Percentiles rank a stretch among this genome's conserved stretches.
Evolutionary conservation across 2,888 invertebrate genomes (phyloP).

Genomic region (Nasonia oneida): DNA sequence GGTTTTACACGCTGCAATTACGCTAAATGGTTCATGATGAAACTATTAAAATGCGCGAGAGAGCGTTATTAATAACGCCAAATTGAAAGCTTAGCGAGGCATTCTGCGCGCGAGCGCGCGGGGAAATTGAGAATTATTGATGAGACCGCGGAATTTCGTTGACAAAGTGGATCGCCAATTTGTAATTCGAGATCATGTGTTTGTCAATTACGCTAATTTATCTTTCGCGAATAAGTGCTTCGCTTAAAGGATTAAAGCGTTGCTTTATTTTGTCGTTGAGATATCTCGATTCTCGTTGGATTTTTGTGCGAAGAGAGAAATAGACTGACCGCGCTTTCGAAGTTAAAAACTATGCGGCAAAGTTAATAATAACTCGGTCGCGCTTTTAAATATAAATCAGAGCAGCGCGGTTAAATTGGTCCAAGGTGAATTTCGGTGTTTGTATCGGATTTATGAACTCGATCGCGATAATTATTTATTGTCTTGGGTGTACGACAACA

Average conservation of each 20-base stretch:
- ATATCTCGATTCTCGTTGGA: not conserved
- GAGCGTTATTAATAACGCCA: conserved; percentile 18
- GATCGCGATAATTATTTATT: not conserved
- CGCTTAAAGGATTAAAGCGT: not conserved
- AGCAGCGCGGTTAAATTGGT: not conserved
- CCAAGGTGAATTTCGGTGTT: not conserved
- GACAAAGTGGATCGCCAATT: conserved; percentile 19
- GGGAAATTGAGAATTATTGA: conserved; percentile 21
- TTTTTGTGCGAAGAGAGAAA: not conserved
- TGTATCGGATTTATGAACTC: not conserved
- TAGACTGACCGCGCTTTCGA: not conserved
- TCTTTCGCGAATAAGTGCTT: not conserved
- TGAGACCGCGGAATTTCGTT: not conserved
- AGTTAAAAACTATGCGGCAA: not conserved
- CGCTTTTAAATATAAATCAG: not conserved
- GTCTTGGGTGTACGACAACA: too few relatives aligned
- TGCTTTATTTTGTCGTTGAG: not conserved
- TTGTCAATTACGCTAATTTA: conserved; percentile 10
- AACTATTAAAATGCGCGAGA: conserved; percentile 16
- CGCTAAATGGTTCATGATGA: conserved; percentile 19
- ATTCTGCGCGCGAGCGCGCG: not conserved
- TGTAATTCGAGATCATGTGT: not conserved
- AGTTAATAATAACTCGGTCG: not conserved
- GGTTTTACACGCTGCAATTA: conserved; percentile 21
- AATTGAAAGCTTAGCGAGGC: conserved; percentile 13